Conservation (phyloP, 2,113 vertebrate genomes). For the Perognathus longimembris region DNA sequence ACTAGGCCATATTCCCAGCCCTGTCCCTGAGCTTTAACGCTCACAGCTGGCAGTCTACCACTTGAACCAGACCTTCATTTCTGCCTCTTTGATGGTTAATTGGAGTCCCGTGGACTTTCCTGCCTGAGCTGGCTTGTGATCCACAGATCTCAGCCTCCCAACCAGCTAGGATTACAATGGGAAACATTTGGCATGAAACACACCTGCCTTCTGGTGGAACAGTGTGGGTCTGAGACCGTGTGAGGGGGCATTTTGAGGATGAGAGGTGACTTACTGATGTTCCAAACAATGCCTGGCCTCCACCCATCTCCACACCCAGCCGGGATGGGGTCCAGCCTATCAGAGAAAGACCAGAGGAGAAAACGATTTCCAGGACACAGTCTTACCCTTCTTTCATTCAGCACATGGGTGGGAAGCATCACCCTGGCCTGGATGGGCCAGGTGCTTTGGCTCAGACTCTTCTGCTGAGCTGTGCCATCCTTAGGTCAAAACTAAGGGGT, state of each 20-base stretch:
- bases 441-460: background rate
- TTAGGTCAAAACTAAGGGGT: background rate
- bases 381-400: too few species aligned
- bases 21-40: too few species aligned
- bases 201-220: background rate
- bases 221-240: too few species aligned
- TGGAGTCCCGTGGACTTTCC: too few species aligned
- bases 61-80: too few species aligned
- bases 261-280: background rate
- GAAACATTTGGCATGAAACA: background rate
- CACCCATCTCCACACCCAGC: background rate
- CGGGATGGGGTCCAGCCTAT: background rate
- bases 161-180: too few species aligned
- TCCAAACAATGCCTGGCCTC: background rate
- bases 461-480: background rate
- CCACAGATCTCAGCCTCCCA: too few species aligned
- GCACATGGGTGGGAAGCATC: background rate
- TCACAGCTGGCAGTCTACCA: too few species aligned
- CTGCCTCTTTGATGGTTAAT: too few species aligned
- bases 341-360: background rate
- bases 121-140: too few species aligned
- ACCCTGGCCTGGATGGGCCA: accelerated
- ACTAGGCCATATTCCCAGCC: too few species aligned
- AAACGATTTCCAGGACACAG: too few species aligned
- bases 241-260: background rate